phyloP scores from a whole-genome alignment of 1,140 invertebrate genomes.

The Campoletis sonorensis region DNA sequence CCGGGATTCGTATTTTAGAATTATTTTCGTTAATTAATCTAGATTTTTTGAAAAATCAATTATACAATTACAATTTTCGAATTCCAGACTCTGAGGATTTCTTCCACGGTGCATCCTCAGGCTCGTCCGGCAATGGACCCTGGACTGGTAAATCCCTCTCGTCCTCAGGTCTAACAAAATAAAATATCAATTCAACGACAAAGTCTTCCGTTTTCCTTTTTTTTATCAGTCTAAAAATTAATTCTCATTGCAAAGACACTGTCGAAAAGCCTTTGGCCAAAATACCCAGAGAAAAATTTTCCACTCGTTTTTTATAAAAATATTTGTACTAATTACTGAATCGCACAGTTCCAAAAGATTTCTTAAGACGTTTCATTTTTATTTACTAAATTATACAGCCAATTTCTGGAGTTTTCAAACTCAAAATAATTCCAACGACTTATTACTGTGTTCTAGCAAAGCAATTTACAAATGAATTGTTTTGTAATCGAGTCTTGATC shows the following conservation, averaged over 20 bases:
- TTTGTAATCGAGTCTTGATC: too few relatives aligned
- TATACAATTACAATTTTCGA: constrained; percentile 91
- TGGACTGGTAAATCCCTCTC: constrained; percentile 92
- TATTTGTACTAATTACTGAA: too few relatives aligned
- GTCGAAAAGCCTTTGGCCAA: too few relatives aligned
- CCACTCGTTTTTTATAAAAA: background rate
- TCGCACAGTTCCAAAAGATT: background rate
- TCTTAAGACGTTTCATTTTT: too few relatives aligned
- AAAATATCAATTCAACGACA: constrained; percentile 13
- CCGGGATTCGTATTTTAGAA: background rate
- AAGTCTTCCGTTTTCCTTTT: background rate
- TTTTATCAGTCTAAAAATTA: background rate
- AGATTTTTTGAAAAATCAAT: background rate
- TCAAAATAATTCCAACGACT: too few relatives aligned
- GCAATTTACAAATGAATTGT: too few relatives aligned
- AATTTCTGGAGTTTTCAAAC: too few relatives aligned
- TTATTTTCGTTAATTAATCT: background rate
- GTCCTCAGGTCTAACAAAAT: constrained; percentile 77
- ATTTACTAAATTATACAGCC: too few relatives aligned
- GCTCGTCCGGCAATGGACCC: constrained; percentile 96
- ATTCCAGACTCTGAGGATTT: constrained; percentile 89
- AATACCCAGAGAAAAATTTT: too few relatives aligned
- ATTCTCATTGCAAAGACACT: too few relatives aligned
- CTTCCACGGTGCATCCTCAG: constrained; percentile 96
- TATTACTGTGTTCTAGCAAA: too few relatives aligned